These are phyloP conservation scores for Barbus barbus DNA, from an alignment of 2,113 vertebrate species.

Conservation along the genomic window DNA sequence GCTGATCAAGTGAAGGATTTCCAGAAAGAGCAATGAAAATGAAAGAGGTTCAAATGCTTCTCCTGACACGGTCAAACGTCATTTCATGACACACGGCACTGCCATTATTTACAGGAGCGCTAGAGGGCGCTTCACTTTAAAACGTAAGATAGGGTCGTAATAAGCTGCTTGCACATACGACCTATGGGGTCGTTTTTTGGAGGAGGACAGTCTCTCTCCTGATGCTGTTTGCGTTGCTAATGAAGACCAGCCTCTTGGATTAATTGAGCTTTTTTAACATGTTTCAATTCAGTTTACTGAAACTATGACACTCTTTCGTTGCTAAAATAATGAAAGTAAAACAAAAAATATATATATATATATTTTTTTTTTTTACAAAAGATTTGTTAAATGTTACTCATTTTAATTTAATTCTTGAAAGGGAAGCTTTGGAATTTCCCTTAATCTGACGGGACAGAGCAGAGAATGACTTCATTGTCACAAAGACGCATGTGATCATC, in stretches of 20 bases:
- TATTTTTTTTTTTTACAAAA: not conserved
- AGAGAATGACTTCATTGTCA: not conserved
- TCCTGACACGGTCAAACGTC: too few relatives aligned
- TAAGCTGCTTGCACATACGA: too few relatives aligned
- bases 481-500: not conserved
- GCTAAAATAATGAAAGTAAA: too few relatives aligned
- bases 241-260: slow-evolving; percentile 11
- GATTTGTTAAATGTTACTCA: not conserved
- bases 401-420: not conserved
- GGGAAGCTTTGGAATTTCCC: not conserved
- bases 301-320: not conserved
- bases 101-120: too few relatives aligned
- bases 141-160: too few relatives aligned
- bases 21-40: not conserved
- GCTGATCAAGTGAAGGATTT: not conserved
- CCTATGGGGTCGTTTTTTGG: too few relatives aligned
- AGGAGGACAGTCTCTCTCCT: too few relatives aligned
- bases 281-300: not conserved
- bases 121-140: too few relatives aligned
- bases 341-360: too few relatives aligned
- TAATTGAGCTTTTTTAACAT: not conserved
- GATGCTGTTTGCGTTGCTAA: slow-evolving; percentile 12
- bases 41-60: not conserved
- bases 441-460: not conserved
- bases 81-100: too few relatives aligned